Conservation (phyloP, 2,888 invertebrate species). For the Platycheirus rosarum region DNA sequence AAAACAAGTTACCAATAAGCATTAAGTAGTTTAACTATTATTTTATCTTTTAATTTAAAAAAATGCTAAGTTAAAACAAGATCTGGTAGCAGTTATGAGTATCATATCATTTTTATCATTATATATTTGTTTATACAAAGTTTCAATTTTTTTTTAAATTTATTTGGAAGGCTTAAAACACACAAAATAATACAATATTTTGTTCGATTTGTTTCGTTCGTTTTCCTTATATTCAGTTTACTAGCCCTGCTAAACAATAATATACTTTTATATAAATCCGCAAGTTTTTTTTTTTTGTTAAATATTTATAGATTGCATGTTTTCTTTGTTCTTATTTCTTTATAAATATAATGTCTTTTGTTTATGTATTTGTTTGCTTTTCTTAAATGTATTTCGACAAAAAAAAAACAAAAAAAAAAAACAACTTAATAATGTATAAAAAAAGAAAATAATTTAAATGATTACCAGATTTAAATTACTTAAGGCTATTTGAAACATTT, state of each 20-base stretch:
- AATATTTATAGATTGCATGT: slow-evolving; percentile 34
- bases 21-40: slow-evolving; percentile 17
- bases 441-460: slow-evolving; percentile 5
- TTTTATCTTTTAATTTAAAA: slow-evolving; percentile 22
- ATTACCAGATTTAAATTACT: slow-evolving; percentile 41
- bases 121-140: slow-evolving; percentile 18
- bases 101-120: slow-evolving; percentile 27
- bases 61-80: slow-evolving; percentile 23
- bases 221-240: neutral
- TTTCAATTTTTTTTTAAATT: slow-evolving; percentile 6
- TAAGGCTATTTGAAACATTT: slow-evolving; percentile 42
- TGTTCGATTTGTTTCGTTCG: neutral
- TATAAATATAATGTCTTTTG: slow-evolving; percentile 44
- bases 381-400: slow-evolving; percentile 39
- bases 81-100: slow-evolving; percentile 18
- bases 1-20: neutral
- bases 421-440: slow-evolving; percentile 11
- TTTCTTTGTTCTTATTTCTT: slow-evolving; percentile 26
- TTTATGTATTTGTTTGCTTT: slow-evolving; percentile 33
- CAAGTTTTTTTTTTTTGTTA: slow-evolving; percentile 4
- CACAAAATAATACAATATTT: slow-evolving; percentile 10
- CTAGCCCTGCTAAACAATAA: too few relatives aligned
- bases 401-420: slow-evolving; percentile 42
- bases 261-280: neutral
- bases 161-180: slow-evolving; percentile 23